Percentiles rank a stretch among this genome's conserved stretches.
These are phyloP conservation scores for Tragelaphus strepsiceros DNA, from an alignment of 2,113 vertebrate genomes.

Conservation along the genomic window DNA sequence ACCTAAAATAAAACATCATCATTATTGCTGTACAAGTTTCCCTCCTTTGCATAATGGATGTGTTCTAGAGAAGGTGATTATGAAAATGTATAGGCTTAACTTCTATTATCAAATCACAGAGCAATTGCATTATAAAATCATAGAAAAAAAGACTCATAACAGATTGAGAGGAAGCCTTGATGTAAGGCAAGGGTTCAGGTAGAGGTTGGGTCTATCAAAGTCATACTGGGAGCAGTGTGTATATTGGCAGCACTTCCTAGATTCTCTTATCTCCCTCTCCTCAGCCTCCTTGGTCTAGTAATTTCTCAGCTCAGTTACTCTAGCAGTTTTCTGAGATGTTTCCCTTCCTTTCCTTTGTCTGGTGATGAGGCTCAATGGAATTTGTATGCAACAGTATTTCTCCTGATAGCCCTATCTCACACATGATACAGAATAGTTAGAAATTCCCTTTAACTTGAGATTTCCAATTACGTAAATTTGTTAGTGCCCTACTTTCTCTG, in stretches of 20 bases:
- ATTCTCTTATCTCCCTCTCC: neutral
- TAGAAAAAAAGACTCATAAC: neutral
- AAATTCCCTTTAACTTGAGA: neutral
- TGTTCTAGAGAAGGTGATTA: slow-evolving; percentile 62
- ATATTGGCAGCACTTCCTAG: neutral
- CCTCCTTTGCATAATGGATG: slow-evolving; percentile 64
- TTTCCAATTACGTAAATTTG: neutral
- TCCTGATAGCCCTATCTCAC: neutral
- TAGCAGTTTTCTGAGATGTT: neutral
- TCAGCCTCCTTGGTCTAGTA: neutral
- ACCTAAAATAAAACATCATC: slow-evolving; percentile 57
- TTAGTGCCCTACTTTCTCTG: neutral
- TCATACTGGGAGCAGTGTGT: neutral
- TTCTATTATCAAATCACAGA: slow-evolving; percentile 61
- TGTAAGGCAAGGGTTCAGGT: neutral
- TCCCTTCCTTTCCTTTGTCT: neutral
- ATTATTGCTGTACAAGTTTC: slow-evolving; percentile 32
- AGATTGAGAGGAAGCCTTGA: neutral
- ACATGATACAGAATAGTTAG: neutral
- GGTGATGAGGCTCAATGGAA: neutral
- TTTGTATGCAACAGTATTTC: neutral
- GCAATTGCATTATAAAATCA: slow-evolving; percentile 56
- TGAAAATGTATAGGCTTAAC: slow-evolving; percentile 65
- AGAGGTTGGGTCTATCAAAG: neutral
- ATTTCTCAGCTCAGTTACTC: neutral